These are phyloP conservation scores for Gila orcuttii DNA, from an alignment of 2,113 vertebrate genomes.

Conservation along the genomic window DNA sequence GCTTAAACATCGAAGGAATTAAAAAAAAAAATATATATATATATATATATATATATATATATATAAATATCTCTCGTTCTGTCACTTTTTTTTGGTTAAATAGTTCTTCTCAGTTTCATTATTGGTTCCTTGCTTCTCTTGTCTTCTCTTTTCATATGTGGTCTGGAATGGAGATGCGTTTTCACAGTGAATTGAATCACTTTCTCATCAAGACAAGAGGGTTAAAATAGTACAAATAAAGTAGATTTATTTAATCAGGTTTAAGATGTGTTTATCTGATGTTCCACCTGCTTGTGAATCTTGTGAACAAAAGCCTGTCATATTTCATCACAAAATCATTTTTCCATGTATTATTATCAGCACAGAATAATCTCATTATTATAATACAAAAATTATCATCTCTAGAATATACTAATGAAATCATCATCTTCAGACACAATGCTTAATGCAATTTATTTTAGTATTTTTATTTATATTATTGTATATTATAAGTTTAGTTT, in stretches of 20 bases:
- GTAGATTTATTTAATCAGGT: slow-evolving; percentile 58
- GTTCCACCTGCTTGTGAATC: slow-evolving; percentile 21
- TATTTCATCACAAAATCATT: neutral
- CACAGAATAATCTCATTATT: neutral
- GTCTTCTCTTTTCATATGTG: neutral
- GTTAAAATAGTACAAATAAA: slow-evolving; percentile 48
- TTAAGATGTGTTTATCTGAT: slow-evolving; percentile 59
- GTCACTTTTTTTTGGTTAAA: slow-evolving; percentile 23
- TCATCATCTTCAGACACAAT: neutral
- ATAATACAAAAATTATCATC: neutral
- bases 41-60: no score
- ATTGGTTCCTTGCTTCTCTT: neutral
- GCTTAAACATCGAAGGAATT: no score
- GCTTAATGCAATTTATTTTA: neutral
- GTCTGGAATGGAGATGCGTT: neutral
- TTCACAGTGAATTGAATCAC: neutral
- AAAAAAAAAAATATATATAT: no score
- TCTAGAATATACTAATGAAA: neutral
- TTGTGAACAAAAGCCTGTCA: neutral
- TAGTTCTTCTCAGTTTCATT: neutral
- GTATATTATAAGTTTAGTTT: no score
- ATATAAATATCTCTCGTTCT: neutral
- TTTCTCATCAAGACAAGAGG: slow-evolving; percentile 17
- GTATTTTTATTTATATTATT: neutral
- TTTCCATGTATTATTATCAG: no score